phyloP scores from a whole-genome alignment of 1,140 invertebrate species.

The Drosophila sproati region DNA sequence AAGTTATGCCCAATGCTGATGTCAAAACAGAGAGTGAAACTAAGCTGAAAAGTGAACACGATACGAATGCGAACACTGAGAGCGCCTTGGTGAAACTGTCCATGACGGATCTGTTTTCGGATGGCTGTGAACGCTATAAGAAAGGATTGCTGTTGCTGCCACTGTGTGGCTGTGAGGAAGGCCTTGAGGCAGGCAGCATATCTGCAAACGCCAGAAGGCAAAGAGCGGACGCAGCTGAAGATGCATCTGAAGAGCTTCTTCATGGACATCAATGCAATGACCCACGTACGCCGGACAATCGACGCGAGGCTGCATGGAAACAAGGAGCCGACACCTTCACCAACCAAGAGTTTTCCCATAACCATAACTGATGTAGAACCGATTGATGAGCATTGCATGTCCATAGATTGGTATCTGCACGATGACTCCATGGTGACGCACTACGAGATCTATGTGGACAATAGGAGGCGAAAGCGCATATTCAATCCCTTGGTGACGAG shows the following conservation, averaged over 20 bases:
- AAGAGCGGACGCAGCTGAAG: conserved; percentile 49
- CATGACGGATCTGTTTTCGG: not conserved
- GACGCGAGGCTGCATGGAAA: conserved; percentile 31
- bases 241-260: conserved; percentile 58
- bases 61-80: not conserved
- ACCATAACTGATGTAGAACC: conserved; percentile 40
- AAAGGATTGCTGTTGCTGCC: conserved; percentile 57
- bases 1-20: too few species aligned
- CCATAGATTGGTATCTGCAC: conserved; percentile 55
- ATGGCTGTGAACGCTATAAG: conserved; percentile 39
- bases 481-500: conserved; percentile 28
- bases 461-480: conserved; percentile 26
- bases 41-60: too few species aligned
- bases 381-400: conserved; percentile 39
- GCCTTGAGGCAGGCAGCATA: conserved; percentile 37
- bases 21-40: not conserved
- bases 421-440: conserved; percentile 51
- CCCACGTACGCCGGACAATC: conserved; percentile 31
- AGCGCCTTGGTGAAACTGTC: not conserved
- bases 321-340: conserved; percentile 5
- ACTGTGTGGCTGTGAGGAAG: conserved; percentile 47
- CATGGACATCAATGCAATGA: conserved; percentile 59
- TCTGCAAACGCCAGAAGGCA: conserved; percentile 50
- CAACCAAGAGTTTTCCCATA: conserved; percentile 42
- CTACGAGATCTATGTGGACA: conserved; percentile 59